Conservation (phyloP, 1,140 invertebrate genomes). For the Aphis gossypii region DNA sequence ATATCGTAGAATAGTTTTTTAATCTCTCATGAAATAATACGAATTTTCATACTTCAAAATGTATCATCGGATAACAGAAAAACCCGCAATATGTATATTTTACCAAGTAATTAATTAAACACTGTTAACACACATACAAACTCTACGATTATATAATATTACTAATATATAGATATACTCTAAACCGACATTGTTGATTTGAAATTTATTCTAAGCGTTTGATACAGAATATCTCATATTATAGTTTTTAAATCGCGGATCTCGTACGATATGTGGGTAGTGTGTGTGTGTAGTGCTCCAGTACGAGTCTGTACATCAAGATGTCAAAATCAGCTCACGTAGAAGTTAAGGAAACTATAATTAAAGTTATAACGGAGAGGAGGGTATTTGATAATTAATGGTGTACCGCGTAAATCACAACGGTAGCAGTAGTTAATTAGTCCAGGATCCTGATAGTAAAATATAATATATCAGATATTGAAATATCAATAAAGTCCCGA, state of each 20-base stretch:
- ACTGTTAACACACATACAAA: background rate
- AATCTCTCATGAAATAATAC: background rate
- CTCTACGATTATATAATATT: background rate
- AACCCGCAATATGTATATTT: background rate
- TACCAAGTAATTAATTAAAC: background rate
- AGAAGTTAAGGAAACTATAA: slow-evolving; percentile 5
- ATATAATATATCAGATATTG: background rate
- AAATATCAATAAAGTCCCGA: background rate
- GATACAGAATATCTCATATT: background rate
- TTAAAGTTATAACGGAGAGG: background rate
- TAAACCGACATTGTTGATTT: background rate
- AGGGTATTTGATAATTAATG: slow-evolving; percentile 4
- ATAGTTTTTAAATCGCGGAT: background rate
- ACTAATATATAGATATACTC: background rate
- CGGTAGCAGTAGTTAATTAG: background rate
- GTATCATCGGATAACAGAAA: background rate
- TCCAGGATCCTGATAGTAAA: background rate
- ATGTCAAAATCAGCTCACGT: background rate
- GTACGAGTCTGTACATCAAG: background rate
- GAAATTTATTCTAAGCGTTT: background rate
- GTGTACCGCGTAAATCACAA: background rate
- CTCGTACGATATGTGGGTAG: background rate
- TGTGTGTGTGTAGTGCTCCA: background rate
- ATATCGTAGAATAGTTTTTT: background rate
- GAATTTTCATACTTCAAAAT: background rate